Conservation (phyloP, 2,888 invertebrate genomes). For the Ptilodon capucinus region DNA sequence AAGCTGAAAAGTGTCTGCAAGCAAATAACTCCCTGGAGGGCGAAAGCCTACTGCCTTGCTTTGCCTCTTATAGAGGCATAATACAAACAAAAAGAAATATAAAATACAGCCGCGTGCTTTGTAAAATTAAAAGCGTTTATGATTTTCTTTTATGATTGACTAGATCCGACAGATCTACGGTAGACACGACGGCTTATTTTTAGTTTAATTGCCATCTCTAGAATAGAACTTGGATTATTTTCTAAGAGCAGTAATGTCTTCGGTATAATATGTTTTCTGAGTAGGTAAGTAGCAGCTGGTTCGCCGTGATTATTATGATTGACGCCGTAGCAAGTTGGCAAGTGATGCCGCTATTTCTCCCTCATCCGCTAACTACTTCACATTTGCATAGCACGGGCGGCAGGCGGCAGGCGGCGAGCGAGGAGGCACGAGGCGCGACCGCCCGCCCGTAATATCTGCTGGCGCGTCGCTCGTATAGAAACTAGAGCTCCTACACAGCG, state of each 20-base stretch:
- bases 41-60: slow-evolving; percentile 79
- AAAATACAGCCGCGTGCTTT: slow-evolving; percentile 57
- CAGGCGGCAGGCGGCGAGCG: slow-evolving; percentile 42
- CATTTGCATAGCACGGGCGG: slow-evolving; percentile 67
- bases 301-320: slow-evolving; percentile 62
- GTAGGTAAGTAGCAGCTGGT: slow-evolving; percentile 50
- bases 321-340: slow-evolving; percentile 63
- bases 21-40: slow-evolving; percentile 82
- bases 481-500: slow-evolving; percentile 56
- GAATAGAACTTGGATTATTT: background rate
- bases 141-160: slow-evolving; percentile 12
- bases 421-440: slow-evolving; percentile 45
- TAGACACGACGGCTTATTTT: background rate
- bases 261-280: slow-evolving; percentile 22
- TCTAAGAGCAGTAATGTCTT: background rate
- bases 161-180: slow-evolving; percentile 7
- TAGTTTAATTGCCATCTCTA: background rate
- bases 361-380: slow-evolving; percentile 64
- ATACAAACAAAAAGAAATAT: slow-evolving; percentile 65
- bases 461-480: slow-evolving; percentile 38
- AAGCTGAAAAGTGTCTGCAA: slow-evolving; percentile 82
- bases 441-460: slow-evolving; percentile 35
- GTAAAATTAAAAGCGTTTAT: slow-evolving; percentile 40
- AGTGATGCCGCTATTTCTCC: slow-evolving; percentile 62
- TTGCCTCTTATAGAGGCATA: slow-evolving; percentile 55